Percentiles rank a stretch among this genome's conserved stretches.
These are phyloP conservation scores for Harpalus rufipes DNA, from an alignment of 2,888 invertebrate genomes.

Conservation along the genomic window DNA sequence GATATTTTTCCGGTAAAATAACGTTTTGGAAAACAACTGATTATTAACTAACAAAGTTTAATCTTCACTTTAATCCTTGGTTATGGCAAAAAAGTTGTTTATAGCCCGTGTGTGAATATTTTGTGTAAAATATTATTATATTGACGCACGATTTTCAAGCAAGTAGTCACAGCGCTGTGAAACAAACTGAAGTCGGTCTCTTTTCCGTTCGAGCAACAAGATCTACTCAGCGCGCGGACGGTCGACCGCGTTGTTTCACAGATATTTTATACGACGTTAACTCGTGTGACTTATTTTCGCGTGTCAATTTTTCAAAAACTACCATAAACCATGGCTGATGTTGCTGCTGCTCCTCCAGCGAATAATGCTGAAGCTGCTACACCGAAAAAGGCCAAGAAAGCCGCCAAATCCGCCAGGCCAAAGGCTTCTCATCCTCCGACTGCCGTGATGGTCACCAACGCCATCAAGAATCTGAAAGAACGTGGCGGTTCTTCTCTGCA, in stretches of 20 bases:
- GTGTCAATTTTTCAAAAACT: slow-evolving; percentile 20
- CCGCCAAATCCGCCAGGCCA: slow-evolving; percentile 7
- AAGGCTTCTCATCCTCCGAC: slow-evolving; percentile 77
- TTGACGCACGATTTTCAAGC: slow-evolving; percentile 49
- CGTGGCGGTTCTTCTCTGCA: slow-evolving; percentile 80
- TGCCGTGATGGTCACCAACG: slow-evolving; percentile 80
- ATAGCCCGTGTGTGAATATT: slow-evolving; percentile 24
- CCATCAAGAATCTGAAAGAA: slow-evolving; percentile 79
- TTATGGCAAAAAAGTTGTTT: slow-evolving; percentile 6
- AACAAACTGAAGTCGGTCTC: slow-evolving; percentile 24
- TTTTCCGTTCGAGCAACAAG: slow-evolving; percentile 45
- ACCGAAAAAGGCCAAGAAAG: slow-evolving; percentile 45
- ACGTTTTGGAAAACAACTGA: slow-evolving; percentile 12
- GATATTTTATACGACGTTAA: not conserved
- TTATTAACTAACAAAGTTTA: slow-evolving; percentile 23
- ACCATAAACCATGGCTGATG: slow-evolving; percentile 48
- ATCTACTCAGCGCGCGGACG: slow-evolving; percentile 20
- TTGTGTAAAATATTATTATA: slow-evolving; percentile 48
- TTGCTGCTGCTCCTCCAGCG: slow-evolving; percentile 33
- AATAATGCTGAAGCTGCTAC: slow-evolving; percentile 51
- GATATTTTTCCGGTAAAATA: slow-evolving; percentile 11
- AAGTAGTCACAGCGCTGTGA: slow-evolving; percentile 38
- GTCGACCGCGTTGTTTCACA: slow-evolving; percentile 20
- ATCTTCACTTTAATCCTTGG: slow-evolving; percentile 26
- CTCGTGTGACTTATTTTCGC: not conserved